These are phyloP conservation scores for Coenonympha glycerion DNA, from an alignment of 2,888 invertebrate genomes.

Conservation along the genomic window DNA sequence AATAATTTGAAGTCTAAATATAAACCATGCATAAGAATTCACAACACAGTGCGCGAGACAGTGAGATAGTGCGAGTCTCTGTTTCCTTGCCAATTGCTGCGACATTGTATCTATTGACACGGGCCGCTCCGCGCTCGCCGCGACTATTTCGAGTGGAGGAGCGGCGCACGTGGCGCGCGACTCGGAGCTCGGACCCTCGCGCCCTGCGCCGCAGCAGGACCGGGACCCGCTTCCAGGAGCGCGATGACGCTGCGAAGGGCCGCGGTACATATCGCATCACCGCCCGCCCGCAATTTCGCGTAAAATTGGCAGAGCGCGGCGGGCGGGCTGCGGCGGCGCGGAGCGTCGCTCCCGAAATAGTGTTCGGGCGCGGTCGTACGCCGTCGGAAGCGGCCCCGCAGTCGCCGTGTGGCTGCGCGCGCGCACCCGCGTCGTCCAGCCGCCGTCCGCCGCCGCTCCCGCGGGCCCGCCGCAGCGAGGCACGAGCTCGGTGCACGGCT, in stretches of 20 bases:
- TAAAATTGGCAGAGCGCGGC: conserved; percentile 74
- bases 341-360: conserved; percentile 75
- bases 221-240: conserved; percentile 39
- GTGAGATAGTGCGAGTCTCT: conserved; percentile 74
- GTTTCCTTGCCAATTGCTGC: conserved; percentile 73
- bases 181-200: conserved; percentile 32
- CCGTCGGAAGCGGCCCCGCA: conserved; percentile 67
- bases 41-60: conserved; percentile 75
- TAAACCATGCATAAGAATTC: conserved; percentile 75
- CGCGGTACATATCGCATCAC: conserved; percentile 72
- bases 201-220: conserved; percentile 35
- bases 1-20: conserved; percentile 73
- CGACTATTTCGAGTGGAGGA: conserved; percentile 60
- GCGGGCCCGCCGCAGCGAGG: conserved; percentile 53
- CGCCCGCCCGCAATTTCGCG: conserved; percentile 76
- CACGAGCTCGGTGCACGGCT: conserved; percentile 50
- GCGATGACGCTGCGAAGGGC: conserved; percentile 54
- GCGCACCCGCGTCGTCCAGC: conserved; percentile 71
- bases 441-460: conserved; percentile 52
- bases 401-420: conserved; percentile 74
- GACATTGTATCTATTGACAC: conserved; percentile 73
- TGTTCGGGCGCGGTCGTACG: conserved; percentile 73
- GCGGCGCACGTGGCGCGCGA: conserved; percentile 46
- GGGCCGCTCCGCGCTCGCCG: conserved; percentile 57
- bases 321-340: conserved; percentile 70